Percentiles rank a stretch among this genome's conserved stretches.
Conservation (phyloP, 1,140 invertebrate genomes). For the Apis florea region DNA sequence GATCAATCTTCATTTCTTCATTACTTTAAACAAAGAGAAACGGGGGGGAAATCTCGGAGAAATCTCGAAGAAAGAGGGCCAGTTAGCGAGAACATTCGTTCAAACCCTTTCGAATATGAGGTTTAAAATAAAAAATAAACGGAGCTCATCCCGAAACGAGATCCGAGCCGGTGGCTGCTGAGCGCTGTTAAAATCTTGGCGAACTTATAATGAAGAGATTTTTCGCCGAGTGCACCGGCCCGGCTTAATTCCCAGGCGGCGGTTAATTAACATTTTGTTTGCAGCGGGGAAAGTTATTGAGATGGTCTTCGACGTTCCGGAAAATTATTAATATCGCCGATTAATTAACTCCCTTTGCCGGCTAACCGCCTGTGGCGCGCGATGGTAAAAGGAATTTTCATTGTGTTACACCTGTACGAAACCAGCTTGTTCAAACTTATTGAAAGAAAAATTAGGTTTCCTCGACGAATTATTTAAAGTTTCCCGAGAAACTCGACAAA, state of each 20-base stretch:
- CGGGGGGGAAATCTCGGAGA: too few relatives aligned
- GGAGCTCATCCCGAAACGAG: slow-evolving; percentile 33
- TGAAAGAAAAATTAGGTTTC: neutral
- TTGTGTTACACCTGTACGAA: neutral
- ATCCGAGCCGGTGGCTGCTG: slow-evolving; percentile 29
- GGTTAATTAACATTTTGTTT: slow-evolving; percentile 73
- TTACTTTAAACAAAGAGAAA: neutral
- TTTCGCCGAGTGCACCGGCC: slow-evolving; percentile 52
- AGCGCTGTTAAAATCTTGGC: slow-evolving; percentile 56
- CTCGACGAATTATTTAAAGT: neutral
- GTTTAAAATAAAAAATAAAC: slow-evolving; percentile 32
- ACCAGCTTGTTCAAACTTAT: neutral
- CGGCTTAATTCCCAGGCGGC: neutral
- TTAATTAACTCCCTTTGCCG: slow-evolving; percentile 41
- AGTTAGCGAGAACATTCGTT: neutral
- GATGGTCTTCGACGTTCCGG: slow-evolving; percentile 27
- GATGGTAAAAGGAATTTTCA: neutral
- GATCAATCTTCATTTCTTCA: neutral
- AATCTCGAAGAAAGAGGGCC: too few relatives aligned
- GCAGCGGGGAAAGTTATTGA: slow-evolving; percentile 52
- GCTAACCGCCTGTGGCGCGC: slow-evolving; percentile 16
- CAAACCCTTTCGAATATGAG: slow-evolving; percentile 23
- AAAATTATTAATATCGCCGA: slow-evolving; percentile 60
- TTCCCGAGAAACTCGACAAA: neutral
- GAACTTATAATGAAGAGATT: slow-evolving; percentile 71